Base-by-base conservation (phyloP, 2,888 invertebrate species). In the Tetragonula carbonaria region DNA sequence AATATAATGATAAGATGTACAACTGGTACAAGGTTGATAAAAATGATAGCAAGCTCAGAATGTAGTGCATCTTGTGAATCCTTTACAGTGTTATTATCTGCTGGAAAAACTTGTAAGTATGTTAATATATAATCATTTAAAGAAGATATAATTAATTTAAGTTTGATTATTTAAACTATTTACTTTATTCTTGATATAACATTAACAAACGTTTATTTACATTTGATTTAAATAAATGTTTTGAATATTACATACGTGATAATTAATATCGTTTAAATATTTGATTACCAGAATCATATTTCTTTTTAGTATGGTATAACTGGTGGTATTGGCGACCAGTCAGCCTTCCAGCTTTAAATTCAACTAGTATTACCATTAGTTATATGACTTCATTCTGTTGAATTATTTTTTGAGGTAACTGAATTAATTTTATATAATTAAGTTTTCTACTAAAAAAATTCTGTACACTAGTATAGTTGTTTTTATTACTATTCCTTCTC, bases 291-390 rank as follows among this genome's bases (percentile, higher is more conserved):
- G 38, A 59, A 53, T 14, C 50, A 63, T 28, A 62, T 82, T 23
- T 28, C 21, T 75, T 51, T 91, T 90, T 85, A 97, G 97, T 97
- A 90, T 97, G 97, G 96, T 97, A 97, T 93, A 97, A 97, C 93
- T 97, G 97, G 97, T 97, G 97, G 96, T 97, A 97, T 91, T 97
- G 97, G 97, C 95, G 97, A 92, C 97, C 97, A 50, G 94, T 96
- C 45, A 96, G 97, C 91, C 95, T 96, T 86, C 96, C 97, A 84
- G 94, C 95, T 66, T 95, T 96, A 92, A 96, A 95, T 92, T 95
- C 96, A 91, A 96, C 95, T 88, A 95, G 95, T 91, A 96, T 95
- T 71, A 95, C 96, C 74, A 95, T 97, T 81, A 96, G 96, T 82
- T 97, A 97, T 93, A 95, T 97, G 74, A 97, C 96, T 73, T 97